A percentile compares a stretch with the other conserved stretches of the same genome.
Conservation (phyloP, 2,797 vertebrate species). For the Dicrostonyx torquatus region DNA sequence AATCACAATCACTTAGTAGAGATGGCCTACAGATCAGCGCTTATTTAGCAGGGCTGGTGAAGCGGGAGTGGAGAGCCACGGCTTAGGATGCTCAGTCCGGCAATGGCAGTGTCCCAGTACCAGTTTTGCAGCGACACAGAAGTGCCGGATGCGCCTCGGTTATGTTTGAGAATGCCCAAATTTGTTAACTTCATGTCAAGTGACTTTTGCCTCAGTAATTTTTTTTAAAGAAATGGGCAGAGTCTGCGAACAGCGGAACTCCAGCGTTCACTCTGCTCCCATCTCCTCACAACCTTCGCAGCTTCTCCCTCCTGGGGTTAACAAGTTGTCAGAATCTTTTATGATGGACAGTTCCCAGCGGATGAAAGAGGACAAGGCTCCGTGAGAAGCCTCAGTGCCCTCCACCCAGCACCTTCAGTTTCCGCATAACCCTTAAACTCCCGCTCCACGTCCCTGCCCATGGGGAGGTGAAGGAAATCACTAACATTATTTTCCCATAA, state of each 20-base stretch:
- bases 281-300: not conserved
- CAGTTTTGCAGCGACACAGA: not conserved
- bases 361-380: not conserved
- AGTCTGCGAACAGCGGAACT: not conserved
- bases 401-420: not conserved
- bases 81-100: no score
- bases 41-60: not conserved
- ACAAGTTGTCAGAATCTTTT: not conserved
- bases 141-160: not conserved
- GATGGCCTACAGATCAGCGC: not conserved
- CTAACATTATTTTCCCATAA: not conserved
- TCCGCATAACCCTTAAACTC: not conserved
- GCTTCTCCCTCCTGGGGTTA: not conserved
- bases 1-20: not conserved
- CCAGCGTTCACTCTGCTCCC: not conserved
- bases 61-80: no score
- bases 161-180: not conserved
- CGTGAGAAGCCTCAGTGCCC: not conserved
- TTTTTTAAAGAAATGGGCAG: not conserved
- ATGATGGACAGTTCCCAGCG: not conserved
- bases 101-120: not conserved
- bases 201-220: conserved; percentile 11
- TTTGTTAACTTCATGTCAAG: not conserved
- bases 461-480: conserved; percentile 2
- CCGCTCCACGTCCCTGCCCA: rapidly evolving